These are phyloP conservation scores for Cladorhizidae sp. DNA, from an alignment of 37 sponge, comb jelly and placozoan genomes.

Conservation along the genomic window DNA sequence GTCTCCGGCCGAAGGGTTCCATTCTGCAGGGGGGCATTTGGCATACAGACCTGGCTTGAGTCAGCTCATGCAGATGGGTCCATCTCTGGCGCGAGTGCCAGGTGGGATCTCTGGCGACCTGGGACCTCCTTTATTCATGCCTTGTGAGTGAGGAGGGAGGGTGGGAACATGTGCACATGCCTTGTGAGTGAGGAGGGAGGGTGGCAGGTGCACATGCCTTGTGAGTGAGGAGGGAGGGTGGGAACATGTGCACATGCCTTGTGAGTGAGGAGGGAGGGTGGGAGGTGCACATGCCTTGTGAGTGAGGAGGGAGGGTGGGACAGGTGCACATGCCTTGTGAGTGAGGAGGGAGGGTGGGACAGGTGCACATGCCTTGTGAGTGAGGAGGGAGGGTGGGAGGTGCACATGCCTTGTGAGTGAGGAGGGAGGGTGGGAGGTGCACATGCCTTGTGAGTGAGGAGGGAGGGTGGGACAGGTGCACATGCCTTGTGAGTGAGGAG, in stretches of 20 bases:
- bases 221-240: constrained; percentile 25
- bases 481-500: too few relatives aligned
- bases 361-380: constrained; percentile 82
- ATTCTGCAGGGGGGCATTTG: not conserved
- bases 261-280: too few relatives aligned
- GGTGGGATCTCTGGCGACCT: constrained; percentile 36
- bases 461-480: too few relatives aligned
- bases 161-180: too few relatives aligned
- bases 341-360: too few relatives aligned
- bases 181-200: too few relatives aligned
- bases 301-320: constrained; percentile 3
- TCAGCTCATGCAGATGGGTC: not conserved
- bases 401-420: too few relatives aligned
- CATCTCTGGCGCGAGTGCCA: not conserved
- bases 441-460: too few relatives aligned
- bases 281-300: constrained; percentile 80
- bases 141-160: constrained; percentile 40
- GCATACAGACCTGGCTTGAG: not conserved
- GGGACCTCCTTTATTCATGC: constrained; percentile 76
- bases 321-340: too few relatives aligned
- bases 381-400: too few relatives aligned
- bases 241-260: too few relatives aligned
- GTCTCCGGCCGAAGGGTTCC: not conserved
- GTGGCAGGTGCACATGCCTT: constrained; percentile 67
- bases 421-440: too few relatives aligned